Evolutionary conservation across 1,140 invertebrate species (phyloP).

Genomic region (Geopemphigus sp.): DNA sequence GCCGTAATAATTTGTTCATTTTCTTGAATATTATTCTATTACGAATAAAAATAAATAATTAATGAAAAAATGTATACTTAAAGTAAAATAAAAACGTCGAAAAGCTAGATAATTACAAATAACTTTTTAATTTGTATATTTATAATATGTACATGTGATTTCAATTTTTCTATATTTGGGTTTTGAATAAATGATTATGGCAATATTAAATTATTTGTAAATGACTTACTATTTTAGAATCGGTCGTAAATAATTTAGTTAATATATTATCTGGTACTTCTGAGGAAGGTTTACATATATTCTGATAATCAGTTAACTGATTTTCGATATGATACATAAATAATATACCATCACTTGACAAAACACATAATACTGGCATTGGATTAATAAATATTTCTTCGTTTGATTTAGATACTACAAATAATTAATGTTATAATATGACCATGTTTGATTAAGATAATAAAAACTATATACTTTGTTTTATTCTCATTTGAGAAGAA

Average conservation of each 20-base stretch:
- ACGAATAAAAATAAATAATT: background rate
- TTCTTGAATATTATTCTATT: slow-evolving; percentile 8
- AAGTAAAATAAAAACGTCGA: background rate
- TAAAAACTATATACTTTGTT: slow-evolving; percentile 55
- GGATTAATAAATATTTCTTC: slow-evolving; percentile 62
- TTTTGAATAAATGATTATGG: no score
- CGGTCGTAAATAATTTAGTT: background rate
- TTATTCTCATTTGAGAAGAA: slow-evolving; percentile 56
- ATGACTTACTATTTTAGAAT: slow-evolving; percentile 20
- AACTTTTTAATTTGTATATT: background rate
- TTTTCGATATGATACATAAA: slow-evolving; percentile 71
- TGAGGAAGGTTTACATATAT: slow-evolving; percentile 63
- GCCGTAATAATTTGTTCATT: background rate
- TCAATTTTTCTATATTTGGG: no score
- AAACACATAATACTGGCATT: slow-evolving; percentile 66
- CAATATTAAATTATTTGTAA: background rate
- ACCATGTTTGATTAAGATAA: background rate
- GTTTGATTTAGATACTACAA: slow-evolving; percentile 36
- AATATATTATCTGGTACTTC: slow-evolving; percentile 55
- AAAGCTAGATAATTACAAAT: background rate
- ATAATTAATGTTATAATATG: slow-evolving; percentile 6
- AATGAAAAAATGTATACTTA: background rate
- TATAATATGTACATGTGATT: background rate
- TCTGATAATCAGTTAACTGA: slow-evolving; percentile 58
- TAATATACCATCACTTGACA: slow-evolving; percentile 71